These are phyloP conservation scores for Dicerorhinus sumatrensis DNA, from an alignment of 2,113 vertebrate species.

Conservation along the genomic window DNA sequence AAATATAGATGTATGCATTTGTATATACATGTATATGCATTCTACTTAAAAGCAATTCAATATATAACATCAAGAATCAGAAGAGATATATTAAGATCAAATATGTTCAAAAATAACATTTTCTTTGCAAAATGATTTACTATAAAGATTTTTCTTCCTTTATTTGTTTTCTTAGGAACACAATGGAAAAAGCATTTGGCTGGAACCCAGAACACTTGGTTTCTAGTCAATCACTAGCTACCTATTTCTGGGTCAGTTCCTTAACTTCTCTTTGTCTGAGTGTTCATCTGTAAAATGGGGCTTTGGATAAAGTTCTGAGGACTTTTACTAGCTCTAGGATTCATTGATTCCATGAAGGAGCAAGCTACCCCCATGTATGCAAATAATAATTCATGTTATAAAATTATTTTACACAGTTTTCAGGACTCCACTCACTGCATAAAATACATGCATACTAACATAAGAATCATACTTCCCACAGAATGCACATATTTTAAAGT, in stretches of 20 bases:
- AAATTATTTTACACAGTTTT: slow-evolving; percentile 36
- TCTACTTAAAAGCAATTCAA: slow-evolving; percentile 5
- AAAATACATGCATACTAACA: neutral
- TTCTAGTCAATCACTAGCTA: neutral
- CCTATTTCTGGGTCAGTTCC: neutral
- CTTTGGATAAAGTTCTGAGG: neutral
- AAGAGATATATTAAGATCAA: neutral
- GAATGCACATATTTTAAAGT: slow-evolving; percentile 39
- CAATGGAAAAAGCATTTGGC: neutral
- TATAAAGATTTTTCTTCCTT: slow-evolving; percentile 10
- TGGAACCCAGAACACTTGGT: neutral
- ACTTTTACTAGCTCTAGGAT: neutral
- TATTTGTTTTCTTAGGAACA: slow-evolving; percentile 27
- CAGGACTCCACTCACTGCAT: neutral
- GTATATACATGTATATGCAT: neutral
- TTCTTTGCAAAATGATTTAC: slow-evolving; percentile 7
- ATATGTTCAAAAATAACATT: neutral
- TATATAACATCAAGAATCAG: neutral
- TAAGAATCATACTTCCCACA: neutral
- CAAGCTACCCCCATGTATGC: neutral
- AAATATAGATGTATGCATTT: neutral
- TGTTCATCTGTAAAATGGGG: neutral
- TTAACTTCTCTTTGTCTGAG: neutral
- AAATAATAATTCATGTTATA: neutral
- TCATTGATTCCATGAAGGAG: neutral